phyloP scores from a whole-genome alignment of 2,113 vertebrate genomes.

The Candoia aspera region DNA sequence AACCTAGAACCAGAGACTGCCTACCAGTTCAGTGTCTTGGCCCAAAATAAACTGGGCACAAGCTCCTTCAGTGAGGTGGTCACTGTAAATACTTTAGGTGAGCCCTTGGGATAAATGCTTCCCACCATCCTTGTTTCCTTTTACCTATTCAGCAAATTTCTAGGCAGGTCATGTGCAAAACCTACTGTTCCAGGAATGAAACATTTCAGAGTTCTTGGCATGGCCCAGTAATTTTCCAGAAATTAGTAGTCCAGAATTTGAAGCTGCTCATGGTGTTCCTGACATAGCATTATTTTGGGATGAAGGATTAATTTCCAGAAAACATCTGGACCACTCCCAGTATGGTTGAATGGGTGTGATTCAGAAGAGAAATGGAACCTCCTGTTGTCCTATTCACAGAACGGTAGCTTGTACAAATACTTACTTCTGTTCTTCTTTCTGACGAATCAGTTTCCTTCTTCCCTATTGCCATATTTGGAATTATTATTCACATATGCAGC shows the following conservation, averaged over 20 bases:
- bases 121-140: not conserved
- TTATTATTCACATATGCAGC: not conserved
- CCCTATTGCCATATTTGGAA: not conserved
- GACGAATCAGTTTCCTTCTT: not conserved
- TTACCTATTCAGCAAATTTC: not conserved
- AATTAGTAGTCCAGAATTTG: not conserved
- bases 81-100: constrained; percentile 98
- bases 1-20: constrained; percentile 93
- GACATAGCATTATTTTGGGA: not conserved
- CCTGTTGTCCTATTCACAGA: not conserved
- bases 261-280: not conserved
- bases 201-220: not conserved
- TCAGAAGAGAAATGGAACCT: not conserved
- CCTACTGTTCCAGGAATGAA: not conserved
- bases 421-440: not conserved
- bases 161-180: not conserved
- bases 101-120: constrained; percentile 33
- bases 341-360: not conserved
- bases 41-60: constrained; percentile 97
- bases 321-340: not conserved
- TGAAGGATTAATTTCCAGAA: not conserved
- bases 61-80: constrained; percentile 99
- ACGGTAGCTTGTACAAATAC: not conserved
- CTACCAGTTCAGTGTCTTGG: constrained; percentile 99
- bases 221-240: not conserved